Percentiles rank a stretch among this genome's conserved stretches.
Conservation (phyloP, 2,888 invertebrate species). For the Tipula unca region DNA sequence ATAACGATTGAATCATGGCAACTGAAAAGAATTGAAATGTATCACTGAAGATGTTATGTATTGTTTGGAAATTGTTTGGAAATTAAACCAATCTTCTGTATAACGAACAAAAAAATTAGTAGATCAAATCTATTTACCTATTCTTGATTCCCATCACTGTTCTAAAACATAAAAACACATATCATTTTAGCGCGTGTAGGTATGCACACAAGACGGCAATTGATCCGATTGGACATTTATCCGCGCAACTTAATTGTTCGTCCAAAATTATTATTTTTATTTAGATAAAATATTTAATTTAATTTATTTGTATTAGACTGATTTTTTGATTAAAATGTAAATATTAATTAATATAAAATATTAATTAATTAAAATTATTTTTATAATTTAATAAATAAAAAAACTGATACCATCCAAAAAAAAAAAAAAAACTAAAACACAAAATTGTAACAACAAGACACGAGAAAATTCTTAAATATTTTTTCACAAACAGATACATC, state of each 20-base stretch:
- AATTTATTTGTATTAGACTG: background rate
- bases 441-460: background rate
- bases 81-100: too few relatives aligned
- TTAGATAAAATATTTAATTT: background rate
- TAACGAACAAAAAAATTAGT: too few relatives aligned
- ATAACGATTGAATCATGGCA: too few relatives aligned
- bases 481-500: background rate
- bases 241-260: background rate
- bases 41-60: too few relatives aligned
- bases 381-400: background rate
- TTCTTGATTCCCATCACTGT: background rate
- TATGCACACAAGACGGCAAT: too few relatives aligned
- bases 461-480: background rate
- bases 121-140: too few relatives aligned
- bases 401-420: background rate
- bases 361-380: background rate
- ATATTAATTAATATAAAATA: background rate
- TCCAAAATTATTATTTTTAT: background rate
- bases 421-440: background rate
- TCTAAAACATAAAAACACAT: background rate
- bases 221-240: too few relatives aligned
- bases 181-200: background rate
- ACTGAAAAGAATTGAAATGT: too few relatives aligned
- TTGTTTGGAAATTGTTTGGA: too few relatives aligned
- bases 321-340: background rate